A percentile compares a stretch with the other conserved stretches of the same genome.
Evolutionary conservation across 1,140 invertebrate species (phyloP).

Genomic region (Lethocerus indicus): DNA sequence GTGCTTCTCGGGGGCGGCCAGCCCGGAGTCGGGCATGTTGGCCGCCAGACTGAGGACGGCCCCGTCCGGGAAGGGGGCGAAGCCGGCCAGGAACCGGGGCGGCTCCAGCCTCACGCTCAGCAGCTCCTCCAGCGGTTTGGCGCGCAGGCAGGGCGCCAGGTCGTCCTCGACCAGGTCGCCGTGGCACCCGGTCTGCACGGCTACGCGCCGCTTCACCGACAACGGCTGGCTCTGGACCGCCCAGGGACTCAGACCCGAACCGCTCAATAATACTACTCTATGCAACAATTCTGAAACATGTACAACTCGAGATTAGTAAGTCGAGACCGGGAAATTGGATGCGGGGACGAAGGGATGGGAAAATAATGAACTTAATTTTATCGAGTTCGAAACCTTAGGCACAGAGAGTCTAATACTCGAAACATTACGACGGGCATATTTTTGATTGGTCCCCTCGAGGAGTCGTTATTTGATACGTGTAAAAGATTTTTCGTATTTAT

Average conservation of each 20-base stretch:
- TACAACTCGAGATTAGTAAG: too few species aligned
- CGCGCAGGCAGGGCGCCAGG: conserved; percentile 63
- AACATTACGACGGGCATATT: too few species aligned
- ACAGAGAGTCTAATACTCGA: too few species aligned
- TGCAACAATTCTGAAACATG: conserved; percentile 59
- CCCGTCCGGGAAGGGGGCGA: conserved; percentile 78
- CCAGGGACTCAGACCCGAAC: conserved; percentile 89
- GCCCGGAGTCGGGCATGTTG: not conserved
- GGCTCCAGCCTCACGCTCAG: conserved; percentile 52
- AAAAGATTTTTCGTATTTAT: too few species aligned
- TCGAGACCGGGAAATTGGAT: too few species aligned
- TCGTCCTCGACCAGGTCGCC: conserved; percentile 60
- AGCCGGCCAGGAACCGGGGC: conserved; percentile 63
- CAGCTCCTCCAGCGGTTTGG: conserved; percentile 49
- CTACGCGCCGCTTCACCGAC: conserved; percentile 57
- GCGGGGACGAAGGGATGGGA: too few species aligned
- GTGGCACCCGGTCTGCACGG: conserved; percentile 58
- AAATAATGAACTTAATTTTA: too few species aligned
- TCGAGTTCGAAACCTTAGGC: too few species aligned
- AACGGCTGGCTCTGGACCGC: conserved; percentile 77
- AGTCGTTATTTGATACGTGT: too few species aligned
- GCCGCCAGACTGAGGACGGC: conserved; percentile 35
- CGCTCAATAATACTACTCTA: conserved; percentile 80
- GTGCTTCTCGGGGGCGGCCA: conserved; percentile 10
- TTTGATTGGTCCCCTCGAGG: too few species aligned